Conservation (phyloP, 64 coral and sea anemone genomes). For the Dendrophyllia cribrosa region DNA sequence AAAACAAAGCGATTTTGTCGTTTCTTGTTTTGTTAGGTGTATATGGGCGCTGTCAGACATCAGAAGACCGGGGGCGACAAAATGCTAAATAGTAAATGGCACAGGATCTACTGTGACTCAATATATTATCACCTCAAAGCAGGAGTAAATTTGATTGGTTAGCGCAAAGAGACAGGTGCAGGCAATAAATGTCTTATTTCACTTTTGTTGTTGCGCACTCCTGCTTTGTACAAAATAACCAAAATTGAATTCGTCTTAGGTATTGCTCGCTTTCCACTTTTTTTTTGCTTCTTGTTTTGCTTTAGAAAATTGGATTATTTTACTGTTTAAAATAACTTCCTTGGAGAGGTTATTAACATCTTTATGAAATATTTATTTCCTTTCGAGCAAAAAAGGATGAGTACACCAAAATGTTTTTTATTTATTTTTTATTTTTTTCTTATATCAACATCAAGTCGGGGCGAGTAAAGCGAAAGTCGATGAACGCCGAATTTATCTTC, state of each 20-base stretch:
- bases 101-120: conserved; percentile 3
- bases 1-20: conserved; percentile 37
- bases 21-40: conserved; percentile 6
- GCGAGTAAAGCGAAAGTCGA: neutral
- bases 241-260: neutral
- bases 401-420: neutral
- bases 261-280: neutral
- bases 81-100: conserved; percentile 35
- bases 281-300: neutral
- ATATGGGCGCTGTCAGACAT: conserved; percentile 35
- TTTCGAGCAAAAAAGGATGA: neutral
- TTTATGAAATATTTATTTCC: conserved; percentile 32
- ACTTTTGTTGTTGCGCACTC: neutral
- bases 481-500: no score
- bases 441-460: neutral
- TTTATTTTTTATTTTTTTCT: neutral
- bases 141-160: conserved; percentile 21
- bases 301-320: neutral
- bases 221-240: neutral
- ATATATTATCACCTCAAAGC: neutral
- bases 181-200: neutral
- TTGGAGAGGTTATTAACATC: neutral
- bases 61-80: neutral
- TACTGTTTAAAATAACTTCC: neutral
- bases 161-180: neutral